Evolutionary conservation across 1,140 invertebrate genomes (phyloP).

Genomic region (Laodelphax striatellus): DNA sequence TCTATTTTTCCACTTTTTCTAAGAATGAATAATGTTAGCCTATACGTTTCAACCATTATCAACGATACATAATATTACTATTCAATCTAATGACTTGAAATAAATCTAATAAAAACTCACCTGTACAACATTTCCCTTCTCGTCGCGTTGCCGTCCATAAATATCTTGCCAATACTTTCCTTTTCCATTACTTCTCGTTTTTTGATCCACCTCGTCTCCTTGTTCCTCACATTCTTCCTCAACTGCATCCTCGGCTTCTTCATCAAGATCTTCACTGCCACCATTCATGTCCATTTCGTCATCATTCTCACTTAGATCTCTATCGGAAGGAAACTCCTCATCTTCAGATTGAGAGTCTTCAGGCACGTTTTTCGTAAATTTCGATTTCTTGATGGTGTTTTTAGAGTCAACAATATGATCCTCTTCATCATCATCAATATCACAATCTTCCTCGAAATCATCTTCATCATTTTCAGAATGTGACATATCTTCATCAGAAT

Average conservation of each 20-base stretch:
- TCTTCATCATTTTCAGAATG: slow-evolving; percentile 13
- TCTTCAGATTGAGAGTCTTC: slow-evolving; percentile 2
- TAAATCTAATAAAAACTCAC: slow-evolving; percentile 25
- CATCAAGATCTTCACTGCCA: slow-evolving; percentile 21
- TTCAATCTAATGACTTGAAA: too few relatives aligned
- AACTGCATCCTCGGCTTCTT: slow-evolving; percentile 18
- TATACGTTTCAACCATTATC: too few relatives aligned
- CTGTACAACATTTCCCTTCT: slow-evolving; percentile 61
- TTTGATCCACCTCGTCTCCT: slow-evolving; percentile 13
- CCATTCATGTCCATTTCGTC: slow-evolving; percentile 32
- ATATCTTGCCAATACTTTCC: slow-evolving; percentile 73
- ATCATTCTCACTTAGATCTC: slow-evolving; percentile 26
- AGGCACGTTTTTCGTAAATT: slow-evolving; percentile 8
- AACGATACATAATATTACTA: too few relatives aligned
- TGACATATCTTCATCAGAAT: slow-evolving; percentile 9
- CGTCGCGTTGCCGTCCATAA: slow-evolving; percentile 75
- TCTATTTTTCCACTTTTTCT: too few relatives aligned
- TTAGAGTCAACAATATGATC: slow-evolving; percentile 11
- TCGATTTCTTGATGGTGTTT: slow-evolving; percentile 11
- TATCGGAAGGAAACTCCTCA: slow-evolving; percentile 17
- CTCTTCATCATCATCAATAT: slow-evolving; percentile 17
- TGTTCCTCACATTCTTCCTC: slow-evolving; percentile 19
- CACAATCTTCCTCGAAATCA: slow-evolving; percentile 15
- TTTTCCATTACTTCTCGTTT: slow-evolving; percentile 24
- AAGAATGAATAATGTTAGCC: too few relatives aligned